phyloP scores from a whole-genome alignment of 2,113 vertebrate species.

The Perca fluviatilis region DNA sequence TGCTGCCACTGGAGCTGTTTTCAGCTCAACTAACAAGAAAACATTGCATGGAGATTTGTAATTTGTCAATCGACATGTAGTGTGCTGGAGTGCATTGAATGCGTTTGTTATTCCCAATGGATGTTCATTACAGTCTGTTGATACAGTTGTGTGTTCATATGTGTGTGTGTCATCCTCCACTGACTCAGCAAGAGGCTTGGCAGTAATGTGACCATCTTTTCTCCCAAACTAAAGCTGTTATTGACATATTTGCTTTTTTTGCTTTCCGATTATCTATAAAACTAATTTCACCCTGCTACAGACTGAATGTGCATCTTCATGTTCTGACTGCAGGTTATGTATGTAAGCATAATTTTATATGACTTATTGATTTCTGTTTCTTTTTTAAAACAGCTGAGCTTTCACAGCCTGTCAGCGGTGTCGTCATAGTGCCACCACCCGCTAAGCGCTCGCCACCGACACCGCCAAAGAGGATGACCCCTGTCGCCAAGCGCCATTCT shows the following conservation, averaged over 20 bases:
- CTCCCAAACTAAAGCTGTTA: constrained; percentile 9
- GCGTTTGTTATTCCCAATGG: constrained; percentile 2
- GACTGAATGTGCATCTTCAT: constrained; percentile 4
- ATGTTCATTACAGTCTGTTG: constrained; percentile 11
- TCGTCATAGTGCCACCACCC: constrained; percentile 71
- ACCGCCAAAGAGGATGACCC: constrained; percentile 90
- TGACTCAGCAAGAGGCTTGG: constrained; percentile 20
- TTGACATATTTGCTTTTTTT: background rate
- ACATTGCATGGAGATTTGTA: constrained; percentile 52
- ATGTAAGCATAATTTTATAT: background rate
- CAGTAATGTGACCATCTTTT: constrained; percentile 1
- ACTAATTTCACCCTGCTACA: constrained; percentile 44
- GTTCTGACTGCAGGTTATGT: background rate
- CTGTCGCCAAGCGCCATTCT: constrained; percentile 76
- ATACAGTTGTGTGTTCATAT: constrained; percentile 21
- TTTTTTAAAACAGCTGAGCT: constrained; percentile 83
- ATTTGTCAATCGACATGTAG: background rate
- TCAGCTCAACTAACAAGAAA: constrained; percentile 25
- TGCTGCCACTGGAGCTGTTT: background rate
- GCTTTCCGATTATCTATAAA: constrained; percentile 16
- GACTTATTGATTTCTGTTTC: background rate
- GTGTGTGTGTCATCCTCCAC: constrained; percentile 8
- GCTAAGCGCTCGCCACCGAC: constrained; percentile 91
- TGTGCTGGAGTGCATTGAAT: constrained; percentile 7
- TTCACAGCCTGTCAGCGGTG: constrained; percentile 81